phyloP scores from a whole-genome alignment of 2,113 vertebrate species.

The Diadophis punctatus region DNA sequence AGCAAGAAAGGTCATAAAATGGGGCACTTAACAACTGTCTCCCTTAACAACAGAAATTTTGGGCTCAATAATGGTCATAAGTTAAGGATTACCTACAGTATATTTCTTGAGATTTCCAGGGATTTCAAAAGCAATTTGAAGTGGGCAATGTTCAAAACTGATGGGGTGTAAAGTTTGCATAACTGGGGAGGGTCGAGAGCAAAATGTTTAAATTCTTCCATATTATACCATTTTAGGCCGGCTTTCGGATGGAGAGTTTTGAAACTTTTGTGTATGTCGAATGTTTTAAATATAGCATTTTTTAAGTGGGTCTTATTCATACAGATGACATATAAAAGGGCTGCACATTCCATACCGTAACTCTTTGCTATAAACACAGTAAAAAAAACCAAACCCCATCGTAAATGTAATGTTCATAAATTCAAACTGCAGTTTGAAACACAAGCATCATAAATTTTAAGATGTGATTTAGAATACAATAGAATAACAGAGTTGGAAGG shows the following conservation, averaged over 20 bases:
- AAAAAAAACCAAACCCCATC: background rate
- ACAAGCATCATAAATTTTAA: background rate
- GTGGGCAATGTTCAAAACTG: background rate
- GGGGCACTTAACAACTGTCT: background rate
- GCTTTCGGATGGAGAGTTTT: background rate
- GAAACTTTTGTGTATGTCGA: background rate
- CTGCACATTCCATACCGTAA: background rate
- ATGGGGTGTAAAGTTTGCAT: background rate
- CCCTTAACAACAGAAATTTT: background rate
- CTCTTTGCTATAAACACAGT: background rate
- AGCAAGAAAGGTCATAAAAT: background rate
- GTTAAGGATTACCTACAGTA: background rate
- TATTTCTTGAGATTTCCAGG: background rate
- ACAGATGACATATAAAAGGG: background rate
- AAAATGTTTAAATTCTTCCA: background rate
- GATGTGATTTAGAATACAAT: background rate
- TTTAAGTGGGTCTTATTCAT: background rate
- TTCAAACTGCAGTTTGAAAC: background rate
- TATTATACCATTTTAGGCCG: background rate
- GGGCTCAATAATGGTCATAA: background rate
- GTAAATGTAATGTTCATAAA: background rate
- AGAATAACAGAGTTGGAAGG: no score
- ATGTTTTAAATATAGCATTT: background rate
- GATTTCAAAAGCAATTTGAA: background rate
- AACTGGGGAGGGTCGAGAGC: background rate